Base-by-base conservation (phyloP, 2,113 vertebrate genomes). In the Phocoena sinus region DNA sequence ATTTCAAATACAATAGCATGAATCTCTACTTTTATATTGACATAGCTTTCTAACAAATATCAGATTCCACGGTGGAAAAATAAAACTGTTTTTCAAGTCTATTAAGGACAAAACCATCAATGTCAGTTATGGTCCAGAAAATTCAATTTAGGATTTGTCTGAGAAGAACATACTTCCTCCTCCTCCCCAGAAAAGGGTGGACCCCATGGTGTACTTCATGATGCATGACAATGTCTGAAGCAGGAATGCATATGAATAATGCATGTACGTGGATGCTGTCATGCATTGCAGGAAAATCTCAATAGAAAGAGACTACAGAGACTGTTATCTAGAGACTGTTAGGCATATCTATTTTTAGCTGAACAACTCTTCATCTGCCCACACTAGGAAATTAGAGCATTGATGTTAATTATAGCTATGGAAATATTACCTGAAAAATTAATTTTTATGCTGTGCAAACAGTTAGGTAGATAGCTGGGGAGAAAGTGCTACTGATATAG, bases 121-220 rank as follows among this genome's bases (percentile, higher is more conserved):
- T 88, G 95, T 97, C 1, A 2, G 56, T 95, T 33, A 94, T 86
- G 94, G 38, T 25, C 87, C 87, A 95, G 81, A 93, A 95, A 91
- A 68, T 95, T 84, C 97, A 96, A 96, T 98, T 97, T 95, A 96
- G 77, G 91, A 87, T 97, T 98, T 98, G 53, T 98, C 85, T 96
- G 47, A 90, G 95, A 97, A 94, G 94, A 98, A 96, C 63, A 79
- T 60, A 94, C 47, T 93, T 96, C 68, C 15, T 65, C 4, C 47
- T 65, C 56, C 93, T 97, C 44, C 63, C 80, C 10, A 76, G 38
- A 65, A 84, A 83, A 95, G 41, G 26, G 23, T 0, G 10, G 47
- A 44, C 36, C 68, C 20, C 12, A 10, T 26, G 26, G 71, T 88
- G 38, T 91, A 53, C 80, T 89, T 94, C 80, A 6, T 0, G 36